These are phyloP conservation scores for Phalanger gymnotis DNA, from an alignment of 2,797 vertebrate genomes.

Conservation along the genomic window DNA sequence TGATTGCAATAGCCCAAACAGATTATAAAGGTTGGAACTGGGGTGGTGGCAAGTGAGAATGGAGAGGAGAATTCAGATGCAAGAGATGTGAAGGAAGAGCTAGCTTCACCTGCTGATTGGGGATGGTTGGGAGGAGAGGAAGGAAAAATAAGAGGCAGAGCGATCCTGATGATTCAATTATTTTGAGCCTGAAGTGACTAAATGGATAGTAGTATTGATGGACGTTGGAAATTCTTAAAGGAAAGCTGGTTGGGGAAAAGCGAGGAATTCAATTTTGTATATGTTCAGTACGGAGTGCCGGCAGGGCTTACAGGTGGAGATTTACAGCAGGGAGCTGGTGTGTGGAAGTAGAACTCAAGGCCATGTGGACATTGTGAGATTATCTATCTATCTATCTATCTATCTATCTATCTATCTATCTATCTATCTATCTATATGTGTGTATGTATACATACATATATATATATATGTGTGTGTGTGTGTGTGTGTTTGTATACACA, in stretches of 20 bases:
- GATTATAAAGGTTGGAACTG: not conserved
- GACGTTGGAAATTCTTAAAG: not conserved
- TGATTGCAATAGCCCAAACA: not conserved
- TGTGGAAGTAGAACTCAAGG: not conserved
- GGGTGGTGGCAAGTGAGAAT: not conserved
- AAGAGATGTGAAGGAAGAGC: not conserved
- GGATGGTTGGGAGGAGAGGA: not conserved
- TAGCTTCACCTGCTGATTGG: not conserved
- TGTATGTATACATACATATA: too few relatives aligned
- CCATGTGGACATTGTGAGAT: not conserved
- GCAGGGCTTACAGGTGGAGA: not conserved
- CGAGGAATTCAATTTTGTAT: not conserved
- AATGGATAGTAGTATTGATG: not conserved
- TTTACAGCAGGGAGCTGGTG: not conserved
- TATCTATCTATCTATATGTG: too few relatives aligned
- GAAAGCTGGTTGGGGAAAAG: not conserved
- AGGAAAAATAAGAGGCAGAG: not conserved
- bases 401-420: too few relatives aligned
- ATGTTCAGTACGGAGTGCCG: not conserved
- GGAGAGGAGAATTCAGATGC: not conserved
- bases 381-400: too few relatives aligned
- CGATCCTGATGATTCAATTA: not conserved
- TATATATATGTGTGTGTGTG: too few relatives aligned
- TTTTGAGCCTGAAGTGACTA: not conserved
- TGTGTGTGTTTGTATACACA: too few relatives aligned